These are phyloP conservation scores for Isoperla grammatica DNA, from an alignment of 2,888 invertebrate species.

Conservation along the genomic window DNA sequence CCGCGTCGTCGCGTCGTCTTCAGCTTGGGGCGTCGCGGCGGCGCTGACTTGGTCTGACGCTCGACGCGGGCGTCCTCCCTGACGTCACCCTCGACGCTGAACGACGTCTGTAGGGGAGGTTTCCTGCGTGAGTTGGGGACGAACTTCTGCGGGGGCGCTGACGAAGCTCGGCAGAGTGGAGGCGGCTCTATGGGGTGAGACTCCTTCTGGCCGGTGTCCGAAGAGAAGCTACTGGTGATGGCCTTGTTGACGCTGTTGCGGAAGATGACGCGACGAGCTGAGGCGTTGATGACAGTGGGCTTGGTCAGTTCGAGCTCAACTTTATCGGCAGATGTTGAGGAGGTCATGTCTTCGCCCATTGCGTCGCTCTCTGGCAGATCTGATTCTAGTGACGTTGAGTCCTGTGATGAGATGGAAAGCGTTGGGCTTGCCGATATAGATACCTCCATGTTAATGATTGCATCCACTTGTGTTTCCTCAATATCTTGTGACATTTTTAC, in stretches of 20 bases:
- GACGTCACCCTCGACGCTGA: constrained; percentile 13
- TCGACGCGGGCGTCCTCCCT: not conserved
- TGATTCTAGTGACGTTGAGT: not conserved
- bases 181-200: not conserved
- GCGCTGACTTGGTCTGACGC: constrained; percentile 23
- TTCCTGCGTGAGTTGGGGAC: not conserved
- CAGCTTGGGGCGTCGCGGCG: constrained; percentile 11
- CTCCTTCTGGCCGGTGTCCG: not conserved
- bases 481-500: too few relatives aligned
- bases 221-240: constrained; percentile 25
- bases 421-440: too few relatives aligned
- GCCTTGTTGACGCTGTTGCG: constrained; percentile 20
- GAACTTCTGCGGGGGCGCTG: constrained; percentile 16
- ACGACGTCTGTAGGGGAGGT: constrained; percentile 23
- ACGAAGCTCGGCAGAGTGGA: constrained; percentile 4
- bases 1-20: constrained; percentile 13
- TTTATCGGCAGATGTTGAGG: not conserved
- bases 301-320: not conserved
- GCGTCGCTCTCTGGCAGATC: not conserved
- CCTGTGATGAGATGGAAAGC: not conserved
- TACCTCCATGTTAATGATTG: too few relatives aligned
- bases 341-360: not conserved
- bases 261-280: constrained; percentile 3
- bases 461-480: too few relatives aligned
- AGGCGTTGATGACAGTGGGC: not conserved